Base-by-base conservation (phyloP, 2,888 invertebrate species). In the Nymphalis c-album region DNA sequence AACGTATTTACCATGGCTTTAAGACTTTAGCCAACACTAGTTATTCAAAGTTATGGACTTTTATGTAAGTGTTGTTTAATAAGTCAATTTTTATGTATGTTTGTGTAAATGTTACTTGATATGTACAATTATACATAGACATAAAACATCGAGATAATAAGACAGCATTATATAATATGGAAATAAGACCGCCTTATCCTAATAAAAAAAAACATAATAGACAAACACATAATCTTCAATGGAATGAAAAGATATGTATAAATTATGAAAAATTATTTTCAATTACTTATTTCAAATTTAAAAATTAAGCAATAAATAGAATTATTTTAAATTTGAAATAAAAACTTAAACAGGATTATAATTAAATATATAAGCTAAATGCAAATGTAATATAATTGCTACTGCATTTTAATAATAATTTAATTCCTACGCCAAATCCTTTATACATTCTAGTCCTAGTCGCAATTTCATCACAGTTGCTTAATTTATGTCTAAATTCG, bases 401-500 rank as follows among this genome's bases (percentile, higher is more conserved):
- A 55, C 55, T 55, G 1, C n/a, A 31, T 17, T n/a, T 18, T 55
- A 31, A 55, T 55, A 31, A 55, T 26, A 31, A 31, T n/a, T 31
- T n/a, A 31, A 17, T 31, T 22, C 16, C 51, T 51, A 51, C 35
- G 16, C 35, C 22, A 18, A 48, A 47, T 47, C 20, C 1, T 63
- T n/a, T 20, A 18, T 5, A 22, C 48, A 20, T 55, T 31, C 35
- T 22, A 35, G 48, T n/a, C 20, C 47, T 17, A 35, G 17, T 57
- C 17, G 47, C 31, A 64, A 40, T 50, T 50, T n/a, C 58, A 48
- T 48, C 64, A 64, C 58, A 40, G 58, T 40, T 58, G 50, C 64
- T 63, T 48, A 16, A n/a, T 50, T 17, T 31, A 31, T 22, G 5
- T 26, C 53, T 26, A 22, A 26, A 1, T 2, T 16, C 5, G 26